Evolutionary conservation across 2,888 invertebrate species (phyloP).

Genomic region (Baccha elongata): DNA sequence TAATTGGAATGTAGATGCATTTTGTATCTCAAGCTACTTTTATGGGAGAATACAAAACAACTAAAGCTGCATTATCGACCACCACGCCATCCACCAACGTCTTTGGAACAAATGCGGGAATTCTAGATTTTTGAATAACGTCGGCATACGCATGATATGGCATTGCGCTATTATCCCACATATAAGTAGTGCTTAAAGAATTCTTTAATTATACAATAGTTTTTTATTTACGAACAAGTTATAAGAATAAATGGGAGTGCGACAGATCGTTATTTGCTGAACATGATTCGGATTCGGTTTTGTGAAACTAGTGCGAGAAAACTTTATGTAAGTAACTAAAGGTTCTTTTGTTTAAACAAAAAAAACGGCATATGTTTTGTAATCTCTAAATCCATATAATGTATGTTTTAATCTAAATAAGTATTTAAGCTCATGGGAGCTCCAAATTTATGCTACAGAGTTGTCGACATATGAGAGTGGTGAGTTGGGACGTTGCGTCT

Average conservation of each 20-base stretch:
- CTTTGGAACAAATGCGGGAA: constrained; percentile 21
- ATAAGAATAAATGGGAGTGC: constrained; percentile 18
- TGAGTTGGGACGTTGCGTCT: no score
- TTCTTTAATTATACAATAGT: constrained; percentile 70
- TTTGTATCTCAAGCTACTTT: constrained; percentile 34
- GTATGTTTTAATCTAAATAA: no score
- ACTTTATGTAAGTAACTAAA: no score
- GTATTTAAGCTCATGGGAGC: no score
- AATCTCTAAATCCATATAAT: no score
- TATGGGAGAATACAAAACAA: constrained; percentile 41
- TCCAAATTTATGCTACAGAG: no score
- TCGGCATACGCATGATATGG: constrained; percentile 41
- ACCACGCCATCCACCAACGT: background rate
- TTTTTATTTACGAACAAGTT: constrained; percentile 45
- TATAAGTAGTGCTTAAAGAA: constrained; percentile 46
- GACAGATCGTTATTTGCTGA: background rate
- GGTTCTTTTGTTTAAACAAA: no score
- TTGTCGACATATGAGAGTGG: no score
- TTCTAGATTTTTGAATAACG: constrained; percentile 48
- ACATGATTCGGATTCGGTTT: background rate
- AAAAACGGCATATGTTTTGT: no score
- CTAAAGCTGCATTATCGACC: background rate
- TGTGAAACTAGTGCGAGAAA: background rate
- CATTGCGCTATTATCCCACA: constrained; percentile 41
- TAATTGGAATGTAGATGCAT: constrained; percentile 69